phyloP scores from a whole-genome alignment of 2,888 invertebrate species.

The Isotomurus palustris region DNA sequence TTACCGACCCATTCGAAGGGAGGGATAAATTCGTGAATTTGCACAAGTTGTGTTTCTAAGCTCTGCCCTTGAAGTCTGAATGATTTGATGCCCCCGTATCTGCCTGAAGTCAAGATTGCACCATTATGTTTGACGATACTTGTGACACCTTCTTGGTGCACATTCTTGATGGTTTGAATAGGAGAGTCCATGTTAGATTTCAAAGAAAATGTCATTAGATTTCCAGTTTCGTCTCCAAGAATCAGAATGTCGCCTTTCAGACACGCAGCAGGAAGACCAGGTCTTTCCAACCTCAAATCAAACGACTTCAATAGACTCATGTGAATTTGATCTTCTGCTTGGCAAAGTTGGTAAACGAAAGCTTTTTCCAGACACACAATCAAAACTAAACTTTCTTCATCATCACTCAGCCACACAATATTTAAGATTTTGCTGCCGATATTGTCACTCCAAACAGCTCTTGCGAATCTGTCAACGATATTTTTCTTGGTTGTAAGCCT shows the following conservation, averaged over 20 bases:
- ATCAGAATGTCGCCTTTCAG: slow-evolving; percentile 8
- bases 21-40: slow-evolving; percentile 9
- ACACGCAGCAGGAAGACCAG: slow-evolving; percentile 20
- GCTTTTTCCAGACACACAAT: not conserved
- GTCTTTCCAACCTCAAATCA: slow-evolving; percentile 17
- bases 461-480: not conserved
- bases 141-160: slow-evolving; percentile 20
- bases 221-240: slow-evolving; percentile 22
- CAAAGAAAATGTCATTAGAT: slow-evolving; percentile 9
- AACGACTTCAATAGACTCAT: not conserved
- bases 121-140: slow-evolving; percentile 14
- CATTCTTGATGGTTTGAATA: not conserved
- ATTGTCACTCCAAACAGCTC: not conserved
- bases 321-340: not conserved
- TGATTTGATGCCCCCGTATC: slow-evolving; percentile 21
- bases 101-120: slow-evolving; percentile 20
- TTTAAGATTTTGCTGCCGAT: not conserved
- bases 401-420: not conserved
- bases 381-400: not conserved
- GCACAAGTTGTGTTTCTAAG: slow-evolving; percentile 7
- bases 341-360: not conserved
- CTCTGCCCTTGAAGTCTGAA: slow-evolving; percentile 15
- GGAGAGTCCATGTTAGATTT: not conserved
- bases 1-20: slow-evolving; percentile 30
- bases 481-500: too few species aligned